Base-by-base conservation (phyloP, 1,140 invertebrate species). In the Drosophila parabipectinata region DNA sequence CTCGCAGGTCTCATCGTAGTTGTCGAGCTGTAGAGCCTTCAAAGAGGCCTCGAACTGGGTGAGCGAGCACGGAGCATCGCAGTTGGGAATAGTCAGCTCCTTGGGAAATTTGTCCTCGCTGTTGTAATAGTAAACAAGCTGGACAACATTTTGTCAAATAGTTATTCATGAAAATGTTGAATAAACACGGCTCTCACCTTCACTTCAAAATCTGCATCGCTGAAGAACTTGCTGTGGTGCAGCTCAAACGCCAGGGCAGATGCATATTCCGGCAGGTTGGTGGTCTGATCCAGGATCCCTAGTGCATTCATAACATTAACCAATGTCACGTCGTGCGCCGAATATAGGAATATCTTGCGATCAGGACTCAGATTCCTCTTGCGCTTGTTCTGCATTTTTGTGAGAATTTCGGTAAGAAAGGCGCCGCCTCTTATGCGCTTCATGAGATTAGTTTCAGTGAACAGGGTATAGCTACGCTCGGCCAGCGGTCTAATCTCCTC, bases 281-380 rank as follows among this genome's bases (percentile, higher is more conserved):
- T 59, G 12, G 93, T 91, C 68, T 94, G 91, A 61, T 95, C 93
- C 0, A 92, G 89, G 63, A 95, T 94, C 6, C 95, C 95, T 73
- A 97, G 92, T 0, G 95, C 93, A 61, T 95, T 93, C 92, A 96
- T 93, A 5, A 95, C 77, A 77, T 94, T 94, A 0, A 96, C 95
- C n/a, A 96, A 81, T 0, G 95, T 96, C 2, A 96, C 92, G 87
- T 97, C 96, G 82, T 97, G 96, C 0, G 93, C 95, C 0, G 95
- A 94, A 91, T 96, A 96, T 8, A 95, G 83, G 77, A 94, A 93
- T 55, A 95, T 92, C 76, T 93, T 93, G 24, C 92, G 92, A 51
- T 91, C 77, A 6, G 89, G 90, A 53, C 58, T 83, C 3, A 92
- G 68, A 48, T 84, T 80, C 7, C 79, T 85, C 18, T 82, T 75